These are phyloP conservation scores for Cathartes aura DNA, from an alignment of 2,113 vertebrate species.

Conservation along the genomic window DNA sequence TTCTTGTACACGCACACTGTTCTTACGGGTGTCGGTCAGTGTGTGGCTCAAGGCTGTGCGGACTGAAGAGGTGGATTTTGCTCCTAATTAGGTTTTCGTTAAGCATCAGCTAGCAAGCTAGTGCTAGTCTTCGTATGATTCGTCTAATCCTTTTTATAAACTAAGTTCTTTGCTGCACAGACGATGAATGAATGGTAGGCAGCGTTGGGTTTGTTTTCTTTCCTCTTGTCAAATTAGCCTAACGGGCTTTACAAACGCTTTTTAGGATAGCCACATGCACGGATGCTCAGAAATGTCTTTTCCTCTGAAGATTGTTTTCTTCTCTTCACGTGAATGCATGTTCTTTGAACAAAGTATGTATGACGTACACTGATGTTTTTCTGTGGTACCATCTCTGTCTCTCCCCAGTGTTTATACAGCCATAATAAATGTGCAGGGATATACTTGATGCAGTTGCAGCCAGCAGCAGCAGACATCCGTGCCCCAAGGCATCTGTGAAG, in stretches of 20 bases:
- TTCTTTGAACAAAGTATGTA: rapidly evolving
- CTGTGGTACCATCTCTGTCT: not conserved
- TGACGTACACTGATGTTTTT: rapidly evolving
- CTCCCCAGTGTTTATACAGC: not conserved
- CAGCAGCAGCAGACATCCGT: not conserved
- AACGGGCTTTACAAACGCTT: not conserved
- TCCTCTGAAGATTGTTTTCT: not conserved
- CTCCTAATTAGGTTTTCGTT: not conserved
- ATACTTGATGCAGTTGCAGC: not conserved
- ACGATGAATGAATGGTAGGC: not conserved
- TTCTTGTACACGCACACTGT: not conserved
- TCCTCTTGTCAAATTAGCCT: not conserved
- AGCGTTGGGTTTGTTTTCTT: not conserved
- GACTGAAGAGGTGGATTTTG: not conserved
- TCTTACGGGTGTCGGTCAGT: not conserved
- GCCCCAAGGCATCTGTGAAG: not conserved
- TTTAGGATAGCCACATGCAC: not conserved
- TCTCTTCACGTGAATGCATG: rapidly evolving
- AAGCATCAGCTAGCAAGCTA: not conserved
- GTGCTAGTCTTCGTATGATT: not conserved
- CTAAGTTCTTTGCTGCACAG: not conserved
- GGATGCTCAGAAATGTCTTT: not conserved
- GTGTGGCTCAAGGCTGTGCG: not conserved
- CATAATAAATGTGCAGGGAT: not conserved
- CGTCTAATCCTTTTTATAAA: not conserved